Evolutionary conservation across 1,140 invertebrate species (phyloP).

Genomic region (Drosophila takahashii): DNA sequence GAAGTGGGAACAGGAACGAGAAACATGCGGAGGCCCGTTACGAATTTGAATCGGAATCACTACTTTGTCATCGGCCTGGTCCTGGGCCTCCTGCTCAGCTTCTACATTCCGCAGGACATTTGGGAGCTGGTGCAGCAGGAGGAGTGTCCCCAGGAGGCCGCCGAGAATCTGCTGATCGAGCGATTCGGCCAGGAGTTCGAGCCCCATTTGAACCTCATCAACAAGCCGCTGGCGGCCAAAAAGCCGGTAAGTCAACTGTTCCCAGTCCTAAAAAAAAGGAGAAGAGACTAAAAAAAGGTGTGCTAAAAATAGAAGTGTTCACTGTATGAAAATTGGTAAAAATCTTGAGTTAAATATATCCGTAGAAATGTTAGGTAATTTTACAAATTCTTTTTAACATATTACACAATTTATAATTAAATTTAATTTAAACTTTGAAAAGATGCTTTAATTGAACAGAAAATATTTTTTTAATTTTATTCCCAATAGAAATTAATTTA

Average conservation of each 20-base stretch:
- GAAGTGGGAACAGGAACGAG: slow-evolving; percentile 1
- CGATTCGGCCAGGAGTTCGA: slow-evolving; percentile 83
- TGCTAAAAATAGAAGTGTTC: background rate
- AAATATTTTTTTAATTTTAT: too few species aligned
- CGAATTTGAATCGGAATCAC: slow-evolving; percentile 75
- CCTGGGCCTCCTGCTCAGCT: slow-evolving; percentile 74
- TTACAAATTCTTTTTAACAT: too few species aligned
- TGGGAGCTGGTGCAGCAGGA: slow-evolving; percentile 79
- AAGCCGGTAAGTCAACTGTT: slow-evolving; percentile 72
- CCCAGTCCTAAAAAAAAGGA: background rate
- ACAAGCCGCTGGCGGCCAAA: slow-evolving; percentile 83
- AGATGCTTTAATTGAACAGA: too few species aligned
- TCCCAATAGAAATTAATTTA: background rate
- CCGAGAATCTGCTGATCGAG: slow-evolving; percentile 74
- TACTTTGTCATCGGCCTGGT: slow-evolving; percentile 80
- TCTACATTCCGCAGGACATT: slow-evolving; percentile 72
- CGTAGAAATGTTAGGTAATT: too few species aligned
- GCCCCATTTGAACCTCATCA: slow-evolving; percentile 83
- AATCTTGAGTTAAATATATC: too few species aligned
- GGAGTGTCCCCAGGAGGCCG: slow-evolving; percentile 77
- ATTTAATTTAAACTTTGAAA: too few species aligned
- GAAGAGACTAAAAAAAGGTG: too few species aligned
- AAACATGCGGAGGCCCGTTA: slow-evolving; percentile 79
- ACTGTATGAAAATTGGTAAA: too few species aligned
- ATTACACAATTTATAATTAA: too few species aligned